Base-by-base conservation (phyloP, 2,888 invertebrate genomes). In the Neoascia interrupta region DNA sequence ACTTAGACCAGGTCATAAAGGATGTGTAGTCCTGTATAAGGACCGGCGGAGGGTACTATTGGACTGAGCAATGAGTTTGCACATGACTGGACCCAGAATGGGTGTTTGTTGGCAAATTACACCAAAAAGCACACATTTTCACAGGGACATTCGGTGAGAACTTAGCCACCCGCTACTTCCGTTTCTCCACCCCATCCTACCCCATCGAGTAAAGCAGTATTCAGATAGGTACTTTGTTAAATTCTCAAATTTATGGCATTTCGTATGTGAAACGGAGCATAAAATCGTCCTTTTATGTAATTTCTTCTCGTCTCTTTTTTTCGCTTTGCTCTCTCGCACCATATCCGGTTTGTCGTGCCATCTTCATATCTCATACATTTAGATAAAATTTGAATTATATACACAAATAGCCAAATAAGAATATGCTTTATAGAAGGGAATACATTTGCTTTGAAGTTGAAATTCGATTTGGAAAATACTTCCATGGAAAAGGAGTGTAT, bases 241-340 rank as follows among this genome's bases (percentile, higher is more conserved):
- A 79, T 79, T 79, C 68, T 43, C 61, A 79, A 79, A 79, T 79
- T 79, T 79, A 79, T 72, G 66, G 60, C 68, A 63, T 79, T 73
- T 73, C 79, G 43, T 56, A 73, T 73, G 73, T 73, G 79, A 68
- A 79, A 66, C 73, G 49, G 37, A 79, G 73, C 79, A 68, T 66
- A 51, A 79, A 79, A 79, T 79, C 73, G 73, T 79, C 73, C 73
- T 73, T 70, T 73, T 72, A 54, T 61, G 43, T 36, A 21, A 16
- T 53, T 34, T 66, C n/a, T n/a, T n/a, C n/a, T n/a, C n/a, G n/a
- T n/a, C n/a, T n/a, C n/a, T n/a, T 45, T 56, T 34, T 47, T 36
- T 36, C 10, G 13, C 4, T 15, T 11, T 23, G 18, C 21, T 5
- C 15, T 26, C 23, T n/a, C 11, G 13, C 18, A 21, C n/a, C 6